Percentiles rank a stretch among this genome's conserved stretches.
These are phyloP conservation scores for Erebia ligea DNA, from an alignment of 2,888 invertebrate species.

Conservation along the genomic window DNA sequence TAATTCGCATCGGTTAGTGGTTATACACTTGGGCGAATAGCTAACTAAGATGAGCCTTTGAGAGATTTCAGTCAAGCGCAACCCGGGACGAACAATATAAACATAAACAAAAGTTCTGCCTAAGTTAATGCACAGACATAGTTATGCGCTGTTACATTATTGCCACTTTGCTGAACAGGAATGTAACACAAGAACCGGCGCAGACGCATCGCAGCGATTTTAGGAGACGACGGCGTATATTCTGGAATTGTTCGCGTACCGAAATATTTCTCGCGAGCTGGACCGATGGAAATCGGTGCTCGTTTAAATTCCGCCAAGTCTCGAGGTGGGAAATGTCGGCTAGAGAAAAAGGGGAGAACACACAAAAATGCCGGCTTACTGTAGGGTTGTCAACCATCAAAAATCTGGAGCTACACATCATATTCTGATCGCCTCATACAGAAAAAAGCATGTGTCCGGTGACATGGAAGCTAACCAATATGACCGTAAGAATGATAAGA, in stretches of 20 bases:
- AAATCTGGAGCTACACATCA: background rate
- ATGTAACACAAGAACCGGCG: conserved; percentile 50
- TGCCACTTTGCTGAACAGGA: conserved; percentile 42
- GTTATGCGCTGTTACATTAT: conserved; percentile 22
- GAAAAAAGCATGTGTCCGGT: too few species aligned
- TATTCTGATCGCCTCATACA: too few species aligned
- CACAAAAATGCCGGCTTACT: conserved; percentile 62
- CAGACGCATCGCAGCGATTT: conserved; percentile 43
- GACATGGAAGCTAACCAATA: too few species aligned
- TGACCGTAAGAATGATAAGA: too few species aligned
- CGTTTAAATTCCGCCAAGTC: conserved; percentile 72
- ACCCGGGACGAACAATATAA: too few species aligned
- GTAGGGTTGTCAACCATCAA: background rate
- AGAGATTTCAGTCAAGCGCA: too few species aligned
- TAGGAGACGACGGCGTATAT: conserved; percentile 47
- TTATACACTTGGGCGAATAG: too few species aligned
- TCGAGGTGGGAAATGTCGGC: conserved; percentile 70
- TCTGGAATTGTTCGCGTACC: conserved; percentile 55
- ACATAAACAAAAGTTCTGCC: background rate
- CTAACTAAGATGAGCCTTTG: too few species aligned
- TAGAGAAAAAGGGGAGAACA: conserved; percentile 65
- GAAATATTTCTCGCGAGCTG: conserved; percentile 56
- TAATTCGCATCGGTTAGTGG: too few species aligned
- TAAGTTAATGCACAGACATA: background rate
- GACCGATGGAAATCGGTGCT: conserved; percentile 64